Evolutionary conservation across 2,797 vertebrate species (phyloP).

Genomic region (Melanotaenia nigrans): DNA sequence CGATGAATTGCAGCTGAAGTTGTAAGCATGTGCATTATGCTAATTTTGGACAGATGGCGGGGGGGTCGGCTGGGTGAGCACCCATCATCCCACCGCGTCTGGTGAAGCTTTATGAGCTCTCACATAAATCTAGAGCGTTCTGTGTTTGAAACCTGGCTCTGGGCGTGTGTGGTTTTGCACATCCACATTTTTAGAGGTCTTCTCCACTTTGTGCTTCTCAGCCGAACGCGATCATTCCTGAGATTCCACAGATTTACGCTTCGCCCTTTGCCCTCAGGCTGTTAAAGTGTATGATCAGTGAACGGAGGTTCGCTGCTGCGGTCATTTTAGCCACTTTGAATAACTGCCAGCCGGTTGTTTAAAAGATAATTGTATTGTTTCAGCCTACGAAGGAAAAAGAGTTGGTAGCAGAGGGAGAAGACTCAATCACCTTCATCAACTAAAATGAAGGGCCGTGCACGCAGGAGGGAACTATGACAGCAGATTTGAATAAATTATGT

Average conservation of each 20-base stretch:
- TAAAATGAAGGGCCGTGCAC: background rate
- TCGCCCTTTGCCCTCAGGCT: conserved; percentile 1
- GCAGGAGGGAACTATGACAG: conserved; percentile 2
- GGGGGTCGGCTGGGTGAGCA: conserved; percentile 45
- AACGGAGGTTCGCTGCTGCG: conserved; percentile 5
- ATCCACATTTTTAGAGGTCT: background rate
- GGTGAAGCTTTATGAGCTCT: conserved; percentile 73
- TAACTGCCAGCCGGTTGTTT: background rate
- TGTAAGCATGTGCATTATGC: conserved; percentile 24
- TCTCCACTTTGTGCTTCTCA: background rate
- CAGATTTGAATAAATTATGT: conserved; percentile 4
- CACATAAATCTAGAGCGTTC: conserved; percentile 60
- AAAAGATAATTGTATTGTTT: background rate
- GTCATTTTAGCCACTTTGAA: background rate
- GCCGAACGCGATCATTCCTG: conserved; percentile 2
- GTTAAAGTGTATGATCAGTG: background rate
- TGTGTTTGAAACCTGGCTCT: conserved; percentile 18
- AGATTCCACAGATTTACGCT: conserved; percentile 11
- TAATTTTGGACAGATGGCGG: conserved; percentile 71
- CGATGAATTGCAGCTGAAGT: background rate
- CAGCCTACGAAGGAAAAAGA: background rate
- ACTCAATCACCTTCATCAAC: too few species aligned
- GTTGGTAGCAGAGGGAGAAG: background rate
- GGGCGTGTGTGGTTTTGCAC: conserved; percentile 11
- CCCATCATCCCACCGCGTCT: conserved; percentile 63